phyloP scores from a whole-genome alignment of 2,113 vertebrate genomes.

The Thunnus maccoyii region DNA sequence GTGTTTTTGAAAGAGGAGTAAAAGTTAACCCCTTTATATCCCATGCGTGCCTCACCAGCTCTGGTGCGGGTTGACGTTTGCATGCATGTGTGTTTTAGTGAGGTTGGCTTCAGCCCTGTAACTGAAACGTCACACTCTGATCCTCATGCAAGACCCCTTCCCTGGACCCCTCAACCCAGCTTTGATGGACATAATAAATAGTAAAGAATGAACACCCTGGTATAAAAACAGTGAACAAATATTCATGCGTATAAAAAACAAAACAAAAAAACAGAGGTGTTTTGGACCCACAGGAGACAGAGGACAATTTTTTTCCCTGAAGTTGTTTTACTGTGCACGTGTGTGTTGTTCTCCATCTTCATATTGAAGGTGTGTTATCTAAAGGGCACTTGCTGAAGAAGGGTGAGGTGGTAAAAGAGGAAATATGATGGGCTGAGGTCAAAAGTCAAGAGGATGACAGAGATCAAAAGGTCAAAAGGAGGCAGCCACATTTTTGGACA shows the following conservation, averaged over 20 bases:
- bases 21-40: conserved; percentile 50
- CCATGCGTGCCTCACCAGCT: conserved; percentile 73
- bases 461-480: conserved; percentile 59
- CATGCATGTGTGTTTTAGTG: conserved; percentile 82
- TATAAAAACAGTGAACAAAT: conserved; percentile 31
- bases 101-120: conserved; percentile 78
- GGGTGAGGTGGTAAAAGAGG: conserved; percentile 53
- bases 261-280: conserved; percentile 26
- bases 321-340: conserved; percentile 76
- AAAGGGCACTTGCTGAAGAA: conserved; percentile 81
- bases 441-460: conserved; percentile 57
- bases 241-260: conserved; percentile 23
- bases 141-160: conserved; percentile 70
- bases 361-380: conserved; percentile 99
- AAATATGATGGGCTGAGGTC: conserved; percentile 49
- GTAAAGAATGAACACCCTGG: conserved; percentile 54
- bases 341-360: conserved; percentile 91
- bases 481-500: conserved; percentile 59
- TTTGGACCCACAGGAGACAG: conserved; percentile 43
- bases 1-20: conserved; percentile 77
- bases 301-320: conserved; percentile 62
- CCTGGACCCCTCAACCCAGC: conserved; percentile 42
- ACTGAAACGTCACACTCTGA: conserved; percentile 74
- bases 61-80: conserved; percentile 77
- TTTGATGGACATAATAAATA: conserved; percentile 47